Evolutionary conservation across 2,888 invertebrate species (phyloP).

Genomic region (Eucera pruinosa): DNA sequence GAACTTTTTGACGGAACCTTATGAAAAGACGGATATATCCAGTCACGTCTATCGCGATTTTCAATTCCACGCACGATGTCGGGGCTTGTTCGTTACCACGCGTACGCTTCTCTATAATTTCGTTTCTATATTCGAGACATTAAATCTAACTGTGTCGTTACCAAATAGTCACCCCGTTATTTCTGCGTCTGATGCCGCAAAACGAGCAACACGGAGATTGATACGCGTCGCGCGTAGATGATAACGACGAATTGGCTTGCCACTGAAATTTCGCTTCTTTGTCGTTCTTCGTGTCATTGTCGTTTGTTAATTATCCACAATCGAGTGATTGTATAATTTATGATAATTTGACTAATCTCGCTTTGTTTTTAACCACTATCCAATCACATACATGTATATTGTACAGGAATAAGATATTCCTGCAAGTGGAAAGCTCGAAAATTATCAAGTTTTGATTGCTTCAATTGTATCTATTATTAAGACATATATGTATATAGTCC

Average conservation of each 20-base stretch:
- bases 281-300: not conserved
- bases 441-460: too few relatives aligned
- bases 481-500: too few relatives aligned
- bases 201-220: not conserved
- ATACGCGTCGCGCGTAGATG: constrained; percentile 4
- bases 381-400: too few relatives aligned
- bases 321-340: too few relatives aligned
- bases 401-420: too few relatives aligned
- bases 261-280: not conserved
- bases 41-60: constrained; percentile 13
- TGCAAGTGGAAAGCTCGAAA: too few relatives aligned
- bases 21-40: not conserved
- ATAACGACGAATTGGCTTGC: not conserved
- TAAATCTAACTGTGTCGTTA: constrained; percentile 18
- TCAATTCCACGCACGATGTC: constrained; percentile 32
- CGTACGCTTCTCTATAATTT: constrained; percentile 14
- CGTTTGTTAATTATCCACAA: too few relatives aligned
- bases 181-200: not conserved
- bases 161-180: constrained; percentile 14
- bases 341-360: too few relatives aligned
- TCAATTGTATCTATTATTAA: too few relatives aligned
- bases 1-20: too few relatives aligned
- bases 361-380: too few relatives aligned
- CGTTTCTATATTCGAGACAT: constrained; percentile 27
- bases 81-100: constrained; percentile 31